phyloP scores from a whole-genome alignment of 2,888 invertebrate species.

The Adela reaumurella region DNA sequence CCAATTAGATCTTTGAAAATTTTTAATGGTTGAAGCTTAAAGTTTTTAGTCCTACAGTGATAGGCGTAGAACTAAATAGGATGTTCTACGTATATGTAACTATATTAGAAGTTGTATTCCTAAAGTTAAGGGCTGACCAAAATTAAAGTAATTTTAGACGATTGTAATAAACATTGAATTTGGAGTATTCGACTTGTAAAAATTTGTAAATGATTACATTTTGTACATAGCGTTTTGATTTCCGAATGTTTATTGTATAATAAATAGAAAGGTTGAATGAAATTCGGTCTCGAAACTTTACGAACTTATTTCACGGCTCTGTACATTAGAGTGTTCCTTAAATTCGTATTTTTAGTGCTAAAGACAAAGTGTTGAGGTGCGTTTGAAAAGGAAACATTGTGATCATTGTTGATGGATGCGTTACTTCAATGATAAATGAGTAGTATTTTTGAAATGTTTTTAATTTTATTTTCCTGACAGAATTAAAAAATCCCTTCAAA shows the following conservation, averaged over 20 bases:
- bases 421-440: constrained; percentile 47
- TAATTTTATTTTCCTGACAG: constrained; percentile 21
- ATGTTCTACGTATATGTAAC: neutral
- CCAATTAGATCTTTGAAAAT: neutral
- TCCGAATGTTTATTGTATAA: constrained; percentile 48
- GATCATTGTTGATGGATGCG: constrained; percentile 54
- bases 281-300: neutral
- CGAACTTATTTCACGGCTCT: neutral
- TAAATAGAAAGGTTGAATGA: constrained; percentile 19
- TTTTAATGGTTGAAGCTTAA: neutral
- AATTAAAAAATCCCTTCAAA: no score
- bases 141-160: constrained; percentile 8
- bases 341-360: neutral
- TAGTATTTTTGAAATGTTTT: constrained; percentile 39
- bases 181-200: constrained; percentile 3
- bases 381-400: constrained; percentile 40
- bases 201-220: constrained; percentile 20
- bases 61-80: neutral
- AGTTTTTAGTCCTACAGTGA: neutral
- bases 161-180: constrained; percentile 1
- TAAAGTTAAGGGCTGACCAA: constrained; percentile 13
- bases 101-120: constrained; percentile 1
- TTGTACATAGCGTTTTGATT: constrained; percentile 46
- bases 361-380: constrained; percentile 28
- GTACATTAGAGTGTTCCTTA: neutral